Base-by-base conservation (phyloP, 2,888 invertebrate species). In the Steinernema carpocapsae region DNA sequence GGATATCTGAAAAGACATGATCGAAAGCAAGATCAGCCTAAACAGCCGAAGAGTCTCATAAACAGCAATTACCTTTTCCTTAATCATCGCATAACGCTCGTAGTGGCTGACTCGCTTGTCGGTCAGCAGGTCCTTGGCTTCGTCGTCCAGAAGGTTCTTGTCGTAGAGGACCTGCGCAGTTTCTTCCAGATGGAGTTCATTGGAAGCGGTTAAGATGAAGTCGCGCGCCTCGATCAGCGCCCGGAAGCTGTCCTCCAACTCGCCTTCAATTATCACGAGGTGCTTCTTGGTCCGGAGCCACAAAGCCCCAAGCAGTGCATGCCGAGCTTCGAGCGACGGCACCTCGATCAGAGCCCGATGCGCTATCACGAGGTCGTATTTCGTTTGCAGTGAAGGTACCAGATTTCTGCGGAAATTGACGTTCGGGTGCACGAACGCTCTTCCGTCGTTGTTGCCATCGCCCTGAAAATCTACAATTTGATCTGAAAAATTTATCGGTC, bases 181-280 rank as follows among this genome's bases (percentile, higher is more conserved):
- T 45, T 71, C 75, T 1, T 70, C 46, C 10, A 73, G 72, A 29
- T 84, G 78, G 76, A 76, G 80, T 70, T 52, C 76, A 3, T 74
- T 79, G 45, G 85, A 87, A 74, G 91, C 86, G 87, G 91, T 90
- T 0, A 94, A 88, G 43, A 97, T 89, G 87, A 92, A 93, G 80
- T 94, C 93, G 83, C 95, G 91, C 0, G 93, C 93, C 90, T 97
- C 95, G 81, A 93, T 92, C 0, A 96, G 90, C 4, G 93, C 90
- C 87, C 91, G 90, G 86, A 93, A 94, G 17, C 80, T 78, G 51
- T 83, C 85, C 10, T 78, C 73, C 71, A 80, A 71, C 2, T 78
- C 77, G 6, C 84, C 82, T 76, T 86, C 86, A 46, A 87, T 84
- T 26, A 86, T 75, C 7, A 86, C 76, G 22, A 86, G 75, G 59